Evolutionary conservation across 2,797 vertebrate genomes (phyloP).

Genomic region (Cephalopachus bancanus): DNA sequence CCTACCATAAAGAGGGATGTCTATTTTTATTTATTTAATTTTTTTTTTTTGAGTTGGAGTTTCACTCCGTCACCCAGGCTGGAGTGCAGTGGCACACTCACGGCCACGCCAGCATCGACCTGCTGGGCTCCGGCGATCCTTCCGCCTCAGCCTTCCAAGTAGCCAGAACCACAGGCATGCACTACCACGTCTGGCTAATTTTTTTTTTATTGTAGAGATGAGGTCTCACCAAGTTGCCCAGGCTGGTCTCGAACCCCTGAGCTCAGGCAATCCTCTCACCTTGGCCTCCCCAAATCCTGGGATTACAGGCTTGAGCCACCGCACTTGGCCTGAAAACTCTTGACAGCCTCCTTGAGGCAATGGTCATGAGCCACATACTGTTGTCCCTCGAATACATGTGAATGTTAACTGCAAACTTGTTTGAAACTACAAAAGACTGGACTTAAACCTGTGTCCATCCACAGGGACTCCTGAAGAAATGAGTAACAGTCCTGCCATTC

Average conservation of each 20-base stretch:
- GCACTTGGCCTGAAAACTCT: constrained; percentile 2
- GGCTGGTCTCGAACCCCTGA: too few relatives aligned
- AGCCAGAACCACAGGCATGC: too few relatives aligned
- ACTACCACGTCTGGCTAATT: too few relatives aligned
- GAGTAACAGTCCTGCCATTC: background rate
- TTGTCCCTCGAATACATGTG: background rate
- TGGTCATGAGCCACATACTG: background rate
- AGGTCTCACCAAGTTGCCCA: too few relatives aligned
- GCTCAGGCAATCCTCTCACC: too few relatives aligned
- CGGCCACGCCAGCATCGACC: background rate
- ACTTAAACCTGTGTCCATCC: background rate
- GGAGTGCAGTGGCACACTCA: background rate
- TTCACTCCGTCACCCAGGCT: background rate
- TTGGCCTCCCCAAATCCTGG: background rate
- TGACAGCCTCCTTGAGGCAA: background rate
- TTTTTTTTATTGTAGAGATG: too few relatives aligned
- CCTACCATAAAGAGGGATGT: background rate
- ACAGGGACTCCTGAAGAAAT: background rate
- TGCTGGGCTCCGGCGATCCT: background rate
- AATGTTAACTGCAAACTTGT: background rate
- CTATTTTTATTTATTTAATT: background rate
- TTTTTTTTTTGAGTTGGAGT: background rate
- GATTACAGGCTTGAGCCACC: background rate
- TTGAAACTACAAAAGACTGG: background rate
- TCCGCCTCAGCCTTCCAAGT: background rate